Percentiles rank a stretch among this genome's conserved stretches.
Conservation (phyloP, 2,113 vertebrate genomes). For the Tricholaema leucomelas region DNA sequence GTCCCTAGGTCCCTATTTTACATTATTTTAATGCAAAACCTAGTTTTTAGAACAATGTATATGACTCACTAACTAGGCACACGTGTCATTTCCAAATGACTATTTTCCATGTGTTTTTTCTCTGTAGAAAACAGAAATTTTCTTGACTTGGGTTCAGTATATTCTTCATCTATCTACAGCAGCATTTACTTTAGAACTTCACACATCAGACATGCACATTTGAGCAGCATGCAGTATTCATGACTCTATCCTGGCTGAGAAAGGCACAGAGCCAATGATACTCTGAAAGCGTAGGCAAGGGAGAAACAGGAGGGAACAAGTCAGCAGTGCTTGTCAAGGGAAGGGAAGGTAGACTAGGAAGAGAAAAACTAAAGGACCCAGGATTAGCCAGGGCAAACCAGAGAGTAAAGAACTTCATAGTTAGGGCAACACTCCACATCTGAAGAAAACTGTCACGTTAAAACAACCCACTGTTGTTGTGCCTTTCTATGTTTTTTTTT, state of each 20-base stretch:
- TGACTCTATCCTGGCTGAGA: not conserved
- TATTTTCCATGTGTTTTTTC: constrained; percentile 22
- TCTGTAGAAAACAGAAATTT: constrained; percentile 43
- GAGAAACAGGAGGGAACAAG: constrained; percentile 19
- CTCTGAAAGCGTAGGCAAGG: not conserved
- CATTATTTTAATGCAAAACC: not conserved
- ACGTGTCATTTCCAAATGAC: constrained; percentile 9
- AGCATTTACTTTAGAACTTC: constrained; percentile 13
- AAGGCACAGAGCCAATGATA: constrained; percentile 22
- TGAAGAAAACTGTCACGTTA: not conserved
- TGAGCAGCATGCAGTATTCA: constrained; percentile 54
- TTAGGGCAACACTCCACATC: not conserved
- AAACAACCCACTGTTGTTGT: not conserved
- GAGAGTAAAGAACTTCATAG: not conserved
- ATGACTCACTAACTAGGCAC: constrained; percentile 18
- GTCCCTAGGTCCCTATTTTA: not conserved
- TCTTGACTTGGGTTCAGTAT: constrained; percentile 9
- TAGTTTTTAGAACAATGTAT: not conserved
- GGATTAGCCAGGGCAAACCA: not conserved
- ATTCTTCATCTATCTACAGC: constrained; percentile 23
- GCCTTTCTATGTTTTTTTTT: not conserved
- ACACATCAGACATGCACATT: constrained; percentile 32
- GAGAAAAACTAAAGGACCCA: not conserved
- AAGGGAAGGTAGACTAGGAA: not conserved
- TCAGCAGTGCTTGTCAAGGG: constrained; percentile 11